Evolutionary conservation across 2,113 vertebrate genomes (phyloP), one percentile per base, ranked within the genome.

Genomic region (Gambusia affinis): DNA sequence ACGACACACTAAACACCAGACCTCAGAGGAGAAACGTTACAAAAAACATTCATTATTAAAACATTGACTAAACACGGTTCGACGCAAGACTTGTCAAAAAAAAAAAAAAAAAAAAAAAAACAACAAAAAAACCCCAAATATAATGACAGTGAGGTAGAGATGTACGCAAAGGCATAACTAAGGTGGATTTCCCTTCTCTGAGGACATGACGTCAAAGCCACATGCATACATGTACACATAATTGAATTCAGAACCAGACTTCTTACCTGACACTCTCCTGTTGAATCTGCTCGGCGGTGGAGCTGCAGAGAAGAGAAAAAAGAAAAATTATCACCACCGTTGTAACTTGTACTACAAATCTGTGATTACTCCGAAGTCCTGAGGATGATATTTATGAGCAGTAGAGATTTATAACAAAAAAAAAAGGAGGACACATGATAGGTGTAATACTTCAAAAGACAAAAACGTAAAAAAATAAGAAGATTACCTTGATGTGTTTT

Each of bases 221-320:
- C 10, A 64, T 6, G 44, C 3, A 64, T 39, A 60, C 7, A 65
- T 14, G 37, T 19, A 71, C 39, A 81, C 42, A 62, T 35, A 14
- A 3, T 61, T 70, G 47, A 78, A 81, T 27, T 69, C 30, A 73
- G 42, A 78, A 72, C 84, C 82, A 85, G 64, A 72, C 29, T n/a
- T 44, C 93, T 94, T 95, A 99, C 98, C 97, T 95, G 97, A 99
- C 86, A 97, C 97, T 96, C 98, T 96, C 92, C 98, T 95, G 93
- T 91, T 96, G 93, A 94, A 98, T 93, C 96, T 94, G 90, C 93
- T 96, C 81, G 96, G 95, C 88, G 95, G 90, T 5, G 96, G 97
- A 88, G 96, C 98, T 99, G 94, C 17, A 89, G 90, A 87, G 64
- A 84, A 84, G 60, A 84, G 63, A 39, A 80, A 65, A 71, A 70